Percentiles rank a stretch among this genome's conserved stretches.
phyloP scores from a whole-genome alignment of 2,113 vertebrate genomes.

The Ivindomyrus marchei region DNA sequence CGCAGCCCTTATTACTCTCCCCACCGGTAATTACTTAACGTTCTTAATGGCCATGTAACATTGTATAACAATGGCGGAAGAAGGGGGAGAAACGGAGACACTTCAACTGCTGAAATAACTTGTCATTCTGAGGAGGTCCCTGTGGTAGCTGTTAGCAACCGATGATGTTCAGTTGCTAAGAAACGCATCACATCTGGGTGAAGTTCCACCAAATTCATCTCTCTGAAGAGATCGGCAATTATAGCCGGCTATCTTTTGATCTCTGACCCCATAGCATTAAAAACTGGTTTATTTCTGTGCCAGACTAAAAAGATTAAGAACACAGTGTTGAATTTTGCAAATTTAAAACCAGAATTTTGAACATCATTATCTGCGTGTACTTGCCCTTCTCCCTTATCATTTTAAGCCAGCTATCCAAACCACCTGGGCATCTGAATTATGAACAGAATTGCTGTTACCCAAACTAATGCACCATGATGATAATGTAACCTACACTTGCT shows the following conservation, averaged over 20 bases:
- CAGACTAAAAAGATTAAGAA: neutral
- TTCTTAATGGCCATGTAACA: neutral
- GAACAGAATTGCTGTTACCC: neutral
- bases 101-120: neutral
- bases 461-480: neutral
- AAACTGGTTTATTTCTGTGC: neutral
- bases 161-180: conserved; percentile 7
- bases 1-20: neutral
- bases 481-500: neutral
- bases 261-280: neutral
- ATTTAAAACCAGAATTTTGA: neutral
- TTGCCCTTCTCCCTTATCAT: neutral
- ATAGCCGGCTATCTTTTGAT: neutral
- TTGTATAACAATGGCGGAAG: neutral
- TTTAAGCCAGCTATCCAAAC: neutral
- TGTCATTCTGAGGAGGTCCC: neutral
- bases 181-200: conserved; percentile 13
- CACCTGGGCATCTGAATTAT: neutral
- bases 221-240: neutral
- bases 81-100: neutral
- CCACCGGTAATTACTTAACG: neutral
- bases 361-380: neutral
- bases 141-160: conserved; percentile 7
- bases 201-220: conserved; percentile 9
- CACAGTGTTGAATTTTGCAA: neutral